A percentile compares a stretch with the other conserved stretches of the same genome.
phyloP scores from a whole-genome alignment of 2,113 vertebrate species.

The Andinoacara biseriatus region DNA sequence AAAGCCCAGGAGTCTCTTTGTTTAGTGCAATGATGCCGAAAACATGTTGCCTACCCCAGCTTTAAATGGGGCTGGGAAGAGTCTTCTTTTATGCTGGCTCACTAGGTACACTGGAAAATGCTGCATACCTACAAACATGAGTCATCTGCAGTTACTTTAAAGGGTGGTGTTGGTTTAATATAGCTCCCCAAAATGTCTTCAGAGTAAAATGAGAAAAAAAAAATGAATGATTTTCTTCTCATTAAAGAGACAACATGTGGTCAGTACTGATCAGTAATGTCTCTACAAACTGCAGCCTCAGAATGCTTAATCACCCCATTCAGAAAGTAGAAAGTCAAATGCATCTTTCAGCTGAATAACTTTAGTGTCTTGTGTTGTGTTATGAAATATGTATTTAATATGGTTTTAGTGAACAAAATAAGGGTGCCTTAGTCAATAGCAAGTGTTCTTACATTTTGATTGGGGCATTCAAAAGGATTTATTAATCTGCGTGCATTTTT shows the following conservation, averaged over 20 bases:
- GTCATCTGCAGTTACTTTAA: neutral
- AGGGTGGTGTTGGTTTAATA: neutral
- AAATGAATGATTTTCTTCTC: neutral
- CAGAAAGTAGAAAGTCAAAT: neutral
- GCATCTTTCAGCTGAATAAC: neutral
- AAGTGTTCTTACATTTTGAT: conserved; percentile 52
- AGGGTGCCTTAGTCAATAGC: conserved; percentile 47
- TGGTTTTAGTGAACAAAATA: conserved; percentile 36
- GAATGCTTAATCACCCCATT: conserved; percentile 19
- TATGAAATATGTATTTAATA: conserved; percentile 51
- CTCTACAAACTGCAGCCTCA: conserved; percentile 2
- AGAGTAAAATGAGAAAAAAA: neutral
- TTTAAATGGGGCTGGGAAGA: too few species aligned
- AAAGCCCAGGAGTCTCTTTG: neutral
- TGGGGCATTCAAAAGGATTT: conserved; percentile 47
- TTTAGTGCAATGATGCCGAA: neutral
- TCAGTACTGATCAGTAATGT: conserved; percentile 2
- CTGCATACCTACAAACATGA: neutral
- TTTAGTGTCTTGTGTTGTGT: conserved; percentile 17
- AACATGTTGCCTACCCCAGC: neutral
- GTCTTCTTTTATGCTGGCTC: neutral
- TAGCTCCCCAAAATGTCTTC: too few species aligned
- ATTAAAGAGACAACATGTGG: neutral
- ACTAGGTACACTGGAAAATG: neutral
- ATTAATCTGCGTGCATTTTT: conserved; percentile 40